Evolutionary conservation across 2,113 vertebrate genomes (phyloP), one percentile per base, ranked within the genome.

Genomic region (Phrynosoma blainvillii): DNA sequence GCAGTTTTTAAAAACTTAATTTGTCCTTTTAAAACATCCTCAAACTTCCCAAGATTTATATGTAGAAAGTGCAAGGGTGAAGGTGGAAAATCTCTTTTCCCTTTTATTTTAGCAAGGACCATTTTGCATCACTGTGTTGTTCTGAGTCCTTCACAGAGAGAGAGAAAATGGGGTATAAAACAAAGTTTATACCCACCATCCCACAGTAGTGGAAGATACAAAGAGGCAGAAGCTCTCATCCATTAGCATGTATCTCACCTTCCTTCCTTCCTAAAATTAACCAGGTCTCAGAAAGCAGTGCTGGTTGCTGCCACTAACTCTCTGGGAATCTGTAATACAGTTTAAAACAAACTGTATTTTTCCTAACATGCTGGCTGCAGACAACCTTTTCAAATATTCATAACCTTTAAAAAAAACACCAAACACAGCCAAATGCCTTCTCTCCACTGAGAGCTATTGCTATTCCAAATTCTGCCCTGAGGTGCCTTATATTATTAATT

Each of bases 381-480:
- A 20, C 79, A 5, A 32, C 40, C 20, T 65, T 76, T 75, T 87
- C 79, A 76, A 87, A 76, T 82, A 82, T 82, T 66, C 65, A 87
- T 76, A 52, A 62, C 21, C 23, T 56, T 18, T 12, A 74, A 71
- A 70, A n/a, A 79, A 73, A 65, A 40, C n/a, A 12, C 32, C 59
- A 52, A n/a, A 81, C 54, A 87, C 79, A 74, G 70, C 47, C 27
- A 21, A 40, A 27, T 14, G 84, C 16, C 30, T 65, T 3, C 40
- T 36, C 70, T 62, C 25, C 42, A 27, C 79, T 66, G 71, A 47
- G 70, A 82, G 71, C 79, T 4, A 32, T 23, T 23, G 27, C 70
- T 40, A 3, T 75, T 80, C 27, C 12, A 66, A 52, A 68, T 56
- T 56, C 16, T 54, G 66, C 65, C 62, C 68, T 1, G 11, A 76